Evolutionary conservation across 2,888 invertebrate genomes (phyloP), one percentile per base, ranked within the genome.

Genomic region (Pseudococcus longispinus): DNA sequence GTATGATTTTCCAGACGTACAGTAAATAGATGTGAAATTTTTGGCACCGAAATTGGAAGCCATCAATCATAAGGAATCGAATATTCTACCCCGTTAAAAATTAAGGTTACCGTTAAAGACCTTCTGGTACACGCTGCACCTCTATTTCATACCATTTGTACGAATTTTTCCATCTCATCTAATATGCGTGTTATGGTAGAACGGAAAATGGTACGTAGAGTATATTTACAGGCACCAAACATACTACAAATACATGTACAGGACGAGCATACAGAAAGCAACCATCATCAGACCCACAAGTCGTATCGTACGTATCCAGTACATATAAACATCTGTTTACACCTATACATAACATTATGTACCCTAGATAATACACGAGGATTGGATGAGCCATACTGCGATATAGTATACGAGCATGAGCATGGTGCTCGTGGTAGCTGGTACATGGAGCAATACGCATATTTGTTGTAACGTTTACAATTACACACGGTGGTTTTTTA

Each of bases 291-390:
- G 70, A 18, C 70, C 70, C 70, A 70, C 70, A 70, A 70, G 70
- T 70, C 60, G 23, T 60, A 84, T n/a, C 29, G 29, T 65, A 29
- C 65, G 65, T 65, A 84, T 44, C 84, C 84, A 84, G 70, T 42
- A 65, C 37, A 74, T 85, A 85, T 70, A 46, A 85, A 85, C 85
- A 85, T 85, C 85, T 85, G 85, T 85, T 85, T 85, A 85, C 85
- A 85, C 85, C 84, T 84, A 84, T 84, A 70, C 13, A 60, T 60
- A 37, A 60, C 55, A 37, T 51, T 32, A 84, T 84, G 55, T 84
- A 84, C 84, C 84, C 84, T 84, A 84, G 84, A 84, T 84, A 84
- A 84, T 84, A 70, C 70, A 70, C 70, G 29, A 70, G 80, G 80
- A 80, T 80, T 80, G 37, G 80, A 80, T 80, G 80, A 80, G 60